Base-by-base conservation (phyloP, 2,888 invertebrate genomes). In the Dynastes tityus region DNA sequence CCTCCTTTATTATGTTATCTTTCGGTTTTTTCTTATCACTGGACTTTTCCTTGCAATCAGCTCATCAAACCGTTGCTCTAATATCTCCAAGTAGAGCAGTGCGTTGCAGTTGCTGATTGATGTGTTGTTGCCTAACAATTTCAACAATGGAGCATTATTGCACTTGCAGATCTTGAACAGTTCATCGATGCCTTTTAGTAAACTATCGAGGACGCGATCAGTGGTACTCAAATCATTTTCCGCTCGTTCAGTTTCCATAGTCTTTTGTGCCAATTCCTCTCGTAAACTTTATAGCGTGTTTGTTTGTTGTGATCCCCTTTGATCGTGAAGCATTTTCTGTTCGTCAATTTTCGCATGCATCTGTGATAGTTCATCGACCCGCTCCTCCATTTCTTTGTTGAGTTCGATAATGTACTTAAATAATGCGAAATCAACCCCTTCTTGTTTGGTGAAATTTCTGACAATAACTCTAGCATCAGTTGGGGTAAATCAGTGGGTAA, bases 371-470 rank as follows among this genome's bases (percentile, higher is more conserved):
- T 91, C 92, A 82, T 94, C 93, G 82, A 93, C 93, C 1, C 96
- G 87, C 61, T 92, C 90, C 87, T 96, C 96, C 78, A 96, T 90
- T 87, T 96, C 95, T 61, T 93, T 94, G 87, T 97, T 97, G 78
- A 97, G 91, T 86, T 97, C 96, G 86, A 96, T 97, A 55, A 97
- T 95, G 86, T 96, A 97, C 88, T 94, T 96, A 87, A 97, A 98
- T 0, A 96, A 91, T 0, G 97, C 96, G 87, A 97, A 97, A 89
- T 97, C 98, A 87, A 96, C 95, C 83, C 96, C 96, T 86, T 97
- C 97, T 80, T 95, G 93, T 49, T 94, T 92, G n/a, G 94, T 91
- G 88, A 96, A 97, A 86, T 94, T 92, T 2, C 91, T 91, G 8
- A 94, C 93, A 64, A 97, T 88, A 22, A 92, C 92, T 81, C 93